phyloP scores from a whole-genome alignment of 2,797 vertebrate species.

The Leptatherina wallacei region DNA sequence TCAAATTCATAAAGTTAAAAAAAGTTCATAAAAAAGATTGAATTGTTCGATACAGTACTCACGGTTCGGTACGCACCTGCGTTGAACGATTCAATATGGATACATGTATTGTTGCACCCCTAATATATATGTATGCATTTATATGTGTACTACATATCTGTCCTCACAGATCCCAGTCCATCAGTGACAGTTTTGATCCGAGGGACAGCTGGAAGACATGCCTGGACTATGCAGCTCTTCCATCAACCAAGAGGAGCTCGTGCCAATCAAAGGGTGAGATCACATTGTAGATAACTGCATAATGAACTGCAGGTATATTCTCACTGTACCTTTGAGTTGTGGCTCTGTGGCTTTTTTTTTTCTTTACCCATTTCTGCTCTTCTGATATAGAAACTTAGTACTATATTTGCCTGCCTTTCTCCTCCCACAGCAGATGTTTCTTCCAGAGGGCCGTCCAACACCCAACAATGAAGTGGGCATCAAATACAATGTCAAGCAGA shows the following conservation, averaged over 20 bases:
- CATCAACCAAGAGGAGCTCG: conserved; percentile 94
- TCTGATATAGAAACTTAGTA: conserved; percentile 26
- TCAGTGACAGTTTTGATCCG: conserved; percentile 93
- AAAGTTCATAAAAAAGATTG: no score
- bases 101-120: no score
- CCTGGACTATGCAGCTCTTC: conserved; percentile 96
- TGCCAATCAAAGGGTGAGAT: conserved; percentile 92
- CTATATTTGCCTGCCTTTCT: background rate
- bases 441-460: conserved; percentile 89
- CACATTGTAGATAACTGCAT: conserved; percentile 3
- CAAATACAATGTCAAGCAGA: conserved; percentile 92
- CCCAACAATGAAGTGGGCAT: conserved; percentile 91
- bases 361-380: background rate
- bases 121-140: no score
- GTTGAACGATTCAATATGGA: no score
- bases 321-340: background rate
- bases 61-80: no score
- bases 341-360: background rate
- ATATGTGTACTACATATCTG: background rate
- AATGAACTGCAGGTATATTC: background rate
- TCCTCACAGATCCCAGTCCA: conserved; percentile 89
- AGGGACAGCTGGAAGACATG: conserved; percentile 94
- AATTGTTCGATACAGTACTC: no score
- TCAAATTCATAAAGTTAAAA: no score
- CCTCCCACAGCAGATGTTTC: conserved; percentile 87